Base-by-base conservation (phyloP, 2,888 invertebrate genomes). In the Folsomia manolachei region DNA sequence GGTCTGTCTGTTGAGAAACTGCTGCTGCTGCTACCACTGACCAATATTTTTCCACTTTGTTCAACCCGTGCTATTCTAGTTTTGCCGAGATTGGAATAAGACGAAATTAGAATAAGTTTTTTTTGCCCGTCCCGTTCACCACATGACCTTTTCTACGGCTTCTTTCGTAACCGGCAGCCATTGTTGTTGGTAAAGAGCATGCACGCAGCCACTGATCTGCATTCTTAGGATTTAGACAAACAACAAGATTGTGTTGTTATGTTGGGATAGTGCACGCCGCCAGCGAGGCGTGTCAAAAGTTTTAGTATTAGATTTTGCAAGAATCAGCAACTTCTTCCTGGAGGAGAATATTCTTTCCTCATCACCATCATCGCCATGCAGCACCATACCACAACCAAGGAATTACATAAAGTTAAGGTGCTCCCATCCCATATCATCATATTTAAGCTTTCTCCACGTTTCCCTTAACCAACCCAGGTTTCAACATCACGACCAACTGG, bases 401-500 rank as follows among this genome's bases (percentile, higher is more conserved):
- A n/a, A n/a, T n/a, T n/a, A n/a, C n/a, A n/a, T n/a, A n/a, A n/a
- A n/a, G n/a, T n/a, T n/a, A n/a, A n/a, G n/a, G n/a, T n/a, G n/a
- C 39, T 39, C 14, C 39, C 7, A 9, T 39, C 39, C 14, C 39
- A 39, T 64, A 63, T 67, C 56, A 21, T 14, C 4, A 24, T 14
- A 63, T 61, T 61, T 24, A 9, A 7, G 25, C 27, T 60, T 62
- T 61, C 23, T 56, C 60, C 24, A 27, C 23, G 24, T 53, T 64
- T 71, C 65, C 71, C 64, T 53, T 52, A 71, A 68, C 63, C 27
- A 66, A 65, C 64, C 26, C 63, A 63, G n/a, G n/a, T n/a, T 39
- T 14, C 70, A 70, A 71, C 72, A 63, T 25, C 64, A 60, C 61
- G 65, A 56, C 78, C 76, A 75, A 73, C 75, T 71, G 73, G 70